Evolutionary conservation across 2,113 vertebrate genomes (phyloP).

Genomic region (Oceanodroma tethys): DNA sequence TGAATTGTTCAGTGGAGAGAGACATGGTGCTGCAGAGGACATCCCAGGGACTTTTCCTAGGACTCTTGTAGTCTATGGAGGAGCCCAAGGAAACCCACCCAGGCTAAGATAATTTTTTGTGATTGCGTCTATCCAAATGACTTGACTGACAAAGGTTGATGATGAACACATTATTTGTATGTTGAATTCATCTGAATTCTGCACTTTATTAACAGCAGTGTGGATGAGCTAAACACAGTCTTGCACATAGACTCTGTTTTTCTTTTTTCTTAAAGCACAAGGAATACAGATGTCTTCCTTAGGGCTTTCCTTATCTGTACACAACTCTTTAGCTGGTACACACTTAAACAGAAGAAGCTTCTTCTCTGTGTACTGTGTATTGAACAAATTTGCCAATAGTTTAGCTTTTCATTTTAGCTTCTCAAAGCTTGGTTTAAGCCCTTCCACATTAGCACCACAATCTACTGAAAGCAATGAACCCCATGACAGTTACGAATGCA

Average conservation of each 20-base stretch:
- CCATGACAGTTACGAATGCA: background rate
- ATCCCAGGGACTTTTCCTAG: background rate
- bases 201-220: background rate
- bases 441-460: background rate
- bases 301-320: background rate
- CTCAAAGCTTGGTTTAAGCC: background rate
- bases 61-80: background rate
- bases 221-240: background rate
- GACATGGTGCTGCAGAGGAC: background rate
- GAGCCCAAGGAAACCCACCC: background rate
- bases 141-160: background rate
- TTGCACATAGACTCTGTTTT: background rate
- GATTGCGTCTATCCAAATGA: background rate
- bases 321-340: background rate
- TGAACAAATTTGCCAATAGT: background rate
- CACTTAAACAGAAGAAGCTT: background rate
- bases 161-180: background rate
- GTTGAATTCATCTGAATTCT: background rate
- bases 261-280: background rate
- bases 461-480: background rate
- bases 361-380: background rate
- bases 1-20: background rate
- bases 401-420: background rate
- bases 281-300: background rate
- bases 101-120: background rate